Evolutionary conservation across 2,113 vertebrate genomes (phyloP).

Genomic region (Microcebus murinus): DNA sequence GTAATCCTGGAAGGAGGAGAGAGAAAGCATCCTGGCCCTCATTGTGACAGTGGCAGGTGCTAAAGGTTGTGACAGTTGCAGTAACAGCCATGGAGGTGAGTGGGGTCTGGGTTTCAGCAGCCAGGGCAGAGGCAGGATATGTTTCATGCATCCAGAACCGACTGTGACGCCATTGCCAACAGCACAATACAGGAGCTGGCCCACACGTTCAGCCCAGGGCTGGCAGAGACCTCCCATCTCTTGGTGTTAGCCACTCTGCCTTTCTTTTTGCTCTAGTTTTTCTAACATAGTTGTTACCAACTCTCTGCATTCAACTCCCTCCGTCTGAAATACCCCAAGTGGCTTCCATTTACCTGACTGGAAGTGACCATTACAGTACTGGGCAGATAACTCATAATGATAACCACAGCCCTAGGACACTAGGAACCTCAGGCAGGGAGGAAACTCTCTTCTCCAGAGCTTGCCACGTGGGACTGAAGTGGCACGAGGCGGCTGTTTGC

Average conservation of each 20-base stretch:
- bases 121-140: background rate
- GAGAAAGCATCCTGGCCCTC: background rate
- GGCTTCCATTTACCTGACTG: background rate
- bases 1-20: background rate
- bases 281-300: background rate
- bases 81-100: rapidly evolving
- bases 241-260: background rate
- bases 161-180: rapidly evolving
- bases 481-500: background rate
- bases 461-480: background rate
- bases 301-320: background rate
- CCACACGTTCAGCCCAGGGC: background rate
- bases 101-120: background rate
- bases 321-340: background rate
- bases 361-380: background rate
- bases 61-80: background rate
- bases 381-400: background rate
- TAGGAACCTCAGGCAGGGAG: background rate
- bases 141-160: no score
- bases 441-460: background rate
- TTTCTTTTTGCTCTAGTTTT: background rate
- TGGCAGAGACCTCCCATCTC: background rate
- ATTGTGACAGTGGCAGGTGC: background rate
- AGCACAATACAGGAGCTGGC: background rate
- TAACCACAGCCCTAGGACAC: background rate